phyloP scores from a whole-genome alignment of 2,113 vertebrate species.

The Actinemys pallida region DNA sequence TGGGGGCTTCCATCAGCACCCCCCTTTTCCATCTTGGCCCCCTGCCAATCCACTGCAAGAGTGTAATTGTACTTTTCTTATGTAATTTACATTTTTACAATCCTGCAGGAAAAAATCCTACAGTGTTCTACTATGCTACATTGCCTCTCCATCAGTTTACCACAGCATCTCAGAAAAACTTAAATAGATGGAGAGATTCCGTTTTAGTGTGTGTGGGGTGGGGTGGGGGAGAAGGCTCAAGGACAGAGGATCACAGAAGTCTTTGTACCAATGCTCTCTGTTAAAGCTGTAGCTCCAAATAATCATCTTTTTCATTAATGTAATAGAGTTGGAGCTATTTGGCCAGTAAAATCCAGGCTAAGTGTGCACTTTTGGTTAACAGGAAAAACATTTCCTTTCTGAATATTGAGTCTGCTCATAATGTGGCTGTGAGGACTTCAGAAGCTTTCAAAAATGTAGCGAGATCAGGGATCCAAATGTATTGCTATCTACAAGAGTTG shows the following conservation, averaged over 20 bases:
- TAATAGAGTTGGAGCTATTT: not conserved
- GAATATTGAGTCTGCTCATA: not conserved
- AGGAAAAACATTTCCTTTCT: not conserved
- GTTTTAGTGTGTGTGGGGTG: not conserved
- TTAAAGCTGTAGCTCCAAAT: not conserved
- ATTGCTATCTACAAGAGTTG: not conserved
- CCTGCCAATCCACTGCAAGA: not conserved
- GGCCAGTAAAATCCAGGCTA: not conserved
- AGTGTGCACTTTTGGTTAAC: not conserved
- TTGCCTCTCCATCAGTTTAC: too few species aligned
- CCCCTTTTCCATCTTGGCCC: not conserved
- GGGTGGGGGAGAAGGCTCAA: not conserved
- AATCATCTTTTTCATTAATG: not conserved
- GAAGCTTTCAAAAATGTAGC: not conserved
- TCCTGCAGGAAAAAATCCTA: too few species aligned
- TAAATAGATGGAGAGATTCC: not conserved
- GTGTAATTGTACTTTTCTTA: too few species aligned
- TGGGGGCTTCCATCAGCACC: not conserved
- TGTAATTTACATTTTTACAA: not conserved
- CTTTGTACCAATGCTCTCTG: not conserved
- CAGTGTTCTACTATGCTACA: too few species aligned
- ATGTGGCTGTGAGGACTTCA: not conserved
- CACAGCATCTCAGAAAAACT: not conserved
- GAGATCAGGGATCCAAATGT: not conserved
- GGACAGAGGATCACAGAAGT: not conserved